phyloP scores from a whole-genome alignment of 1,140 invertebrate genomes.

The Heliconius hermathena region DNA sequence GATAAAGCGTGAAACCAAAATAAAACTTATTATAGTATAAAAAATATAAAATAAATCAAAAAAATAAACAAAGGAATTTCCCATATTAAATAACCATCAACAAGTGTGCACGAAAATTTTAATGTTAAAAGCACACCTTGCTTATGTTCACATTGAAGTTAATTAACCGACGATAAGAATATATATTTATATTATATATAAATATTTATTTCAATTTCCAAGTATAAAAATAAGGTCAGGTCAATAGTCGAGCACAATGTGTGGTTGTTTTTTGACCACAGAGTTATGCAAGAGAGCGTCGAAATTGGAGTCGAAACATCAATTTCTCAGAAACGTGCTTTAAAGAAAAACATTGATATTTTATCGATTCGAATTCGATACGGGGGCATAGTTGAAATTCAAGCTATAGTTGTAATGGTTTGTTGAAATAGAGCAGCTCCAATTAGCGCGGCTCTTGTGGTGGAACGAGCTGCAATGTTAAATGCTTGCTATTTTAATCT shows the following conservation, averaged over 20 bases:
- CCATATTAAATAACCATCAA: not conserved
- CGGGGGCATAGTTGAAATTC: slow-evolving; percentile 66
- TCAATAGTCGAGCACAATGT: slow-evolving; percentile 60
- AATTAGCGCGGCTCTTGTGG: slow-evolving; percentile 45
- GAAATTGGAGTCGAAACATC: slow-evolving; percentile 60
- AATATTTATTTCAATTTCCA: slow-evolving; percentile 31
- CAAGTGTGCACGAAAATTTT: not conserved
- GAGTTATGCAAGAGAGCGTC: slow-evolving; percentile 72
- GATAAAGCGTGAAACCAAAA: too few species aligned
- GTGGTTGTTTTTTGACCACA: slow-evolving; percentile 57
- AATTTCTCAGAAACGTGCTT: slow-evolving; percentile 77
- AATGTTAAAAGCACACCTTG: not conserved
- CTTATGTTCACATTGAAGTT: not conserved
- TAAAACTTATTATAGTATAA: too few species aligned
- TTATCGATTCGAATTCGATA: slow-evolving; percentile 75
- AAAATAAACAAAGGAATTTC: not conserved
- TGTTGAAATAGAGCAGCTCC: slow-evolving; percentile 54
- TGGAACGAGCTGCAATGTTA: not conserved
- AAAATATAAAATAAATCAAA: not conserved
- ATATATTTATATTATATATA: slow-evolving; percentile 4
- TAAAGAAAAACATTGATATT: slow-evolving; percentile 71
- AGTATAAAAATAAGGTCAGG: slow-evolving; percentile 60
- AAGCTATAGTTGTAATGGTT: slow-evolving; percentile 61
- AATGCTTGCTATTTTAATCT: not conserved
- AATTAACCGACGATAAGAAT: slow-evolving; percentile 19